These are phyloP conservation scores for Agonopterix heracliana DNA, from an alignment of 2,888 invertebrate genomes.

Conservation along the genomic window DNA sequence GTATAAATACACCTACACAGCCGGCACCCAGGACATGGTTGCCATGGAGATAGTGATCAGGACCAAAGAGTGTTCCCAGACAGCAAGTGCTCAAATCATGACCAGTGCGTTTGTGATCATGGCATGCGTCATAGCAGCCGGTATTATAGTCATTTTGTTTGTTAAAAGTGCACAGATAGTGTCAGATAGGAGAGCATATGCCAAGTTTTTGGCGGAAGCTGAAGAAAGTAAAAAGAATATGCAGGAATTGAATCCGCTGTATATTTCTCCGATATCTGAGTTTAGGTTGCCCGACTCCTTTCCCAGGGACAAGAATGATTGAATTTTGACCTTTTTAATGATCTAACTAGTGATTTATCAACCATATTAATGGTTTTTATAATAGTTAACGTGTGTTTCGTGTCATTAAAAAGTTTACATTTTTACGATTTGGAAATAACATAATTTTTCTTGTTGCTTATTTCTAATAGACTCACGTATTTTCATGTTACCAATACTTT, in stretches of 20 bases:
- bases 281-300: slow-evolving; percentile 73
- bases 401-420: not conserved
- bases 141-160: slow-evolving; percentile 56
- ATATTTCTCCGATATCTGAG: slow-evolving; percentile 75
- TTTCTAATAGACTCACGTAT: too few species aligned
- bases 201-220: slow-evolving; percentile 64
- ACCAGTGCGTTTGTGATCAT: slow-evolving; percentile 54
- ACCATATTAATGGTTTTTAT: not conserved
- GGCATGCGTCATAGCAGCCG: slow-evolving; percentile 59
- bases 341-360: not conserved
- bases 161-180: slow-evolving; percentile 57
- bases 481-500: too few species aligned
- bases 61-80: slow-evolving; percentile 49
- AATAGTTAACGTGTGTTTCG: not conserved
- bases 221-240: slow-evolving; percentile 52
- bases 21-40: slow-evolving; percentile 36
- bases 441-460: too few species aligned
- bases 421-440: too few species aligned
- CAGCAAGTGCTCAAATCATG: slow-evolving; percentile 53
- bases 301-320: slow-evolving; percentile 42
- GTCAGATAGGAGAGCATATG: slow-evolving; percentile 73
- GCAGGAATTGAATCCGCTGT: slow-evolving; percentile 77
- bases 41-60: slow-evolving; percentile 52
- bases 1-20: slow-evolving; percentile 56
- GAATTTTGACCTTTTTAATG: slow-evolving; percentile 25